Evolutionary conservation across 2,888 invertebrate genomes (phyloP).

Genomic region (Osedax fenrisi): DNA sequence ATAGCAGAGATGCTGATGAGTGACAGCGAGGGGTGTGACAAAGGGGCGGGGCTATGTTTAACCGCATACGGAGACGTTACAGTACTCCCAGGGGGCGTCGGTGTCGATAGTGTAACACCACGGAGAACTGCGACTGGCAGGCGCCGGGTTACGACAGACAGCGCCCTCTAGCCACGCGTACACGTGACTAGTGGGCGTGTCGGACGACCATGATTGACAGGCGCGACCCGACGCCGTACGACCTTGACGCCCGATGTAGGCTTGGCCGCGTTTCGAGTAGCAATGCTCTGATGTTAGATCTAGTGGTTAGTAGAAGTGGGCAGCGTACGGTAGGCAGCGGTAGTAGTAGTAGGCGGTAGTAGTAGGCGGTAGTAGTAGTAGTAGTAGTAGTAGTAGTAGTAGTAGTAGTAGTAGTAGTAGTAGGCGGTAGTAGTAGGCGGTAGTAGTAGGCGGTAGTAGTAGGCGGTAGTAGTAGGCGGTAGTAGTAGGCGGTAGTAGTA

Average conservation of each 20-base stretch:
- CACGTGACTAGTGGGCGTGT: not conserved
- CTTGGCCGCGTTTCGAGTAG: not conserved
- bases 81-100: not conserved
- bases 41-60: no score
- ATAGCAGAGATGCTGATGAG: no score
- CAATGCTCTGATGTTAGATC: not conserved
- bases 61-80: not conserved
- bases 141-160: not conserved
- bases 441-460: not conserved
- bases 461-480: not conserved
- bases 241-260: not conserved
- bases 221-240: not conserved
- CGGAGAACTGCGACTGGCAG: not conserved
- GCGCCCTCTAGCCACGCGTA: not conserved
- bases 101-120: not conserved
- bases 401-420: no score
- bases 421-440: not conserved
- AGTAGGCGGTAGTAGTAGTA: not conserved
- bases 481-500: not conserved
- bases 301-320: not conserved
- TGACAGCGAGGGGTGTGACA: no score
- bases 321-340: not conserved
- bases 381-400: not conserved
- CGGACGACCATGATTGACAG: not conserved
- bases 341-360: not conserved